Percentiles rank a stretch among this genome's conserved stretches.
phyloP scores from a whole-genome alignment of 2,888 invertebrate genomes.

The Torymus tubicola region DNA sequence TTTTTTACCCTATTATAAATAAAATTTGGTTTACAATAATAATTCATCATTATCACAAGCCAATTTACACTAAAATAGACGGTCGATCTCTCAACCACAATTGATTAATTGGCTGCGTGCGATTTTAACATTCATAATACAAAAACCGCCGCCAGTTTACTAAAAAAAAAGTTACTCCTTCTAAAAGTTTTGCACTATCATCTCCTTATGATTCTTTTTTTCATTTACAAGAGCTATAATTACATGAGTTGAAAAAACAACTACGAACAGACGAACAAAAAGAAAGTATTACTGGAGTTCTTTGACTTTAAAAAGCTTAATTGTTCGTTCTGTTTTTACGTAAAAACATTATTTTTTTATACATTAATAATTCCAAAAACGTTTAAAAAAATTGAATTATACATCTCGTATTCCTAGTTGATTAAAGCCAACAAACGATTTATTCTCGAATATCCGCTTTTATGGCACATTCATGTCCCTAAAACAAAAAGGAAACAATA shows the following conservation, averaged over 20 bases:
- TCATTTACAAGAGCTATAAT: constrained; percentile 53
- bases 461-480: constrained; percentile 66
- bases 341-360: constrained; percentile 49
- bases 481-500: constrained; percentile 41
- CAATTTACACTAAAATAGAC: constrained; percentile 43
- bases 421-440: constrained; percentile 31
- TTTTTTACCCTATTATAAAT: constrained; percentile 52
- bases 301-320: constrained; percentile 24
- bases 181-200: constrained; percentile 43
- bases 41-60: constrained; percentile 53
- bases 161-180: constrained; percentile 28
- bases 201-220: constrained; percentile 18
- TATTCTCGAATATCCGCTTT: constrained; percentile 64
- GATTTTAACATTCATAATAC: constrained; percentile 3
- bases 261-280: constrained; percentile 40
- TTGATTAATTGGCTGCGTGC: constrained; percentile 35
- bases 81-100: constrained; percentile 35
- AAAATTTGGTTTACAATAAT: constrained; percentile 56
- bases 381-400: constrained; percentile 35
- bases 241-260: constrained; percentile 43
- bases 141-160: constrained; percentile 27
- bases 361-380: constrained; percentile 41
- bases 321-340: constrained; percentile 36
- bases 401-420: constrained; percentile 9
- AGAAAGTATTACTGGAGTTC: neutral